Evolutionary conservation across 2,113 vertebrate species (phyloP).

Genomic region (Pholis gunnellus): DNA sequence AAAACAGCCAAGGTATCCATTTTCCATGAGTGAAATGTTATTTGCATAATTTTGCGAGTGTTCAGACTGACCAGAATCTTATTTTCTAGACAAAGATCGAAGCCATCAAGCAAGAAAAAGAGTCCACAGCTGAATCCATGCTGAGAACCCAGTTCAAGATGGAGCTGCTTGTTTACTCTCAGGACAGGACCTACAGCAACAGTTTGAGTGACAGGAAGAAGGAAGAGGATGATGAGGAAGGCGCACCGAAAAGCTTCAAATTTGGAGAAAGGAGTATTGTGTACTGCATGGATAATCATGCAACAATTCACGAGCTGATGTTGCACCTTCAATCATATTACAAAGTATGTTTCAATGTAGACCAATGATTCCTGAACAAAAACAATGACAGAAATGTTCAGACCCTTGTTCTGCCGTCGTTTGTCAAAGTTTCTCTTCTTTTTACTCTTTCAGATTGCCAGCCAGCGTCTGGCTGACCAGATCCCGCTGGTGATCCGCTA

Average conservation of each 20-base stretch:
- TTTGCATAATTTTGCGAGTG: neutral
- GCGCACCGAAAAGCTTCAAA: rapidly evolving
- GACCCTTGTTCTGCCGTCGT: neutral
- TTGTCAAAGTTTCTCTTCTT: neutral
- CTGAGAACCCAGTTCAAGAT: slow-evolving; percentile 89
- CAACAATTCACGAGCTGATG: slow-evolving; percentile 72
- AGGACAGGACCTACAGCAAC: slow-evolving; percentile 82
- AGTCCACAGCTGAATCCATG: slow-evolving; percentile 70
- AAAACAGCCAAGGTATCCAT: slow-evolving; percentile 78
- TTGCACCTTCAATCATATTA: slow-evolving; percentile 78
- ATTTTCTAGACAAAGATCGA: slow-evolving; percentile 85
- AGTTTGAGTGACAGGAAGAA: slow-evolving; percentile 53
- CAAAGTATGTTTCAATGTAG: slow-evolving; percentile 60
- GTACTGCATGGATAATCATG: neutral
- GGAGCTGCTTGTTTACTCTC: slow-evolving; percentile 89
- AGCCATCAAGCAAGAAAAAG: slow-evolving; percentile 79
- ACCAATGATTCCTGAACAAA: neutral
- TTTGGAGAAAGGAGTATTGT: rapidly evolving
- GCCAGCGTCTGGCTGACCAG: slow-evolving; percentile 86
- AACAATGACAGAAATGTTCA: neutral
- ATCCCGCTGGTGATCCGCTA: slow-evolving; percentile 89
- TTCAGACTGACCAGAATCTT: neutral
- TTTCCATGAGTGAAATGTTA: neutral
- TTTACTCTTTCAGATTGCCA: slow-evolving; percentile 82
- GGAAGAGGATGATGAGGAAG: neutral